phyloP scores from a whole-genome alignment of 2,888 invertebrate species.

The Piscicola geometra region DNA sequence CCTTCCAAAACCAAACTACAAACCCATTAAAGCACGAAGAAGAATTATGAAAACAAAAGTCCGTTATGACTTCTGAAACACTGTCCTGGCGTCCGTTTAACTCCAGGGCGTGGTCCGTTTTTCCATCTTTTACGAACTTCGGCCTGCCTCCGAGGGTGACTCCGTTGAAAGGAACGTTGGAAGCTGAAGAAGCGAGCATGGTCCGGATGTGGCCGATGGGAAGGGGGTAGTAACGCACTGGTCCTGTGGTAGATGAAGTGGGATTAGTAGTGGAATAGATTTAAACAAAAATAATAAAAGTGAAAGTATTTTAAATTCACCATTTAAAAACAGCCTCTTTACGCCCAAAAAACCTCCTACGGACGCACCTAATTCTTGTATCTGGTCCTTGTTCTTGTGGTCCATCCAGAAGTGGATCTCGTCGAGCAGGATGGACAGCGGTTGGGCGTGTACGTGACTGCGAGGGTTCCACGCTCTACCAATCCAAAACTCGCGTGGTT shows the following conservation, averaged over 20 bases:
- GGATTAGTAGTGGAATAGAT: background rate
- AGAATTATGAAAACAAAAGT: constrained; percentile 5
- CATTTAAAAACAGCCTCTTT: too few species aligned
- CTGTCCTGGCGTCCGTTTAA: constrained; percentile 48
- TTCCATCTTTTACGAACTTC: constrained; percentile 34
- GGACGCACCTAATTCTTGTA: constrained; percentile 50
- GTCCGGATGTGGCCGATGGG: constrained; percentile 45
- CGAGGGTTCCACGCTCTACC: constrained; percentile 49
- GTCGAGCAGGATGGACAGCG: constrained; percentile 48
- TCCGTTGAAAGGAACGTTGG: background rate
- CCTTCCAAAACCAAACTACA: too few species aligned
- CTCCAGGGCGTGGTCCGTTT: constrained; percentile 40
- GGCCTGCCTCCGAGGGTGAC: constrained; percentile 40
- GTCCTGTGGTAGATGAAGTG: constrained; percentile 44
- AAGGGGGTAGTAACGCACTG: constrained; percentile 48
- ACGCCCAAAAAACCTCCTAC: too few species aligned
- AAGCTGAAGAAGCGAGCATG: background rate
- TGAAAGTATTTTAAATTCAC: background rate
- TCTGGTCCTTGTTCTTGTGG: constrained; percentile 45
- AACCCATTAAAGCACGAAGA: constrained; percentile 28
- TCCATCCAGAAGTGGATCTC: constrained; percentile 52
- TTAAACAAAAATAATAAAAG: background rate
- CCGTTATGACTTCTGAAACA: constrained; percentile 38
- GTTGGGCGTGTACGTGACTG: constrained; percentile 37
- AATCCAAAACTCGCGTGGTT: constrained; percentile 46